Evolutionary conservation across 2,888 invertebrate species (phyloP), one percentile per base, ranked within the genome.

Genomic region (Aleiodes testaceus): DNA sequence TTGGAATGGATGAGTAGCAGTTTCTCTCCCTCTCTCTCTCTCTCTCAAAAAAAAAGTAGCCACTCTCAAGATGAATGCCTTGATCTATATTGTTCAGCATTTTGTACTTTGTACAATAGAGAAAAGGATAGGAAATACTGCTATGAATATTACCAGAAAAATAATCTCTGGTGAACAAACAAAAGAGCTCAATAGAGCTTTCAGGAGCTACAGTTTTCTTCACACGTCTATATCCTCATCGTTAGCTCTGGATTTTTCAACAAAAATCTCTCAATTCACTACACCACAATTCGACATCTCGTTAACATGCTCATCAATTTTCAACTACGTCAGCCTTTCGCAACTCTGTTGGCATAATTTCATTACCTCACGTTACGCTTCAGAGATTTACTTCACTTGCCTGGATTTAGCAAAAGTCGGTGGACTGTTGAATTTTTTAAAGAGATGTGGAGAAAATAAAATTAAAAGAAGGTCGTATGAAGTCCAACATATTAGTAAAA

Each of bases 231-330:
- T 4, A 55, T 30, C 20, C n/a, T 55, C 22, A n/a, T 55, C 36
- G 11, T 55, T 36, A 2, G 20, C 36, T 14, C 12, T 12, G 2
- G 22, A 14, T 59, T 59, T 30, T 26, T 14, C 4, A 30, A 59
- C 5, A 59, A 36, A 36, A 30, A n/a, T 59, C 22, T 74, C 73
- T 76, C 72, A 76, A 76, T 76, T 74, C 74, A 74, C 73, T 69
- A 71, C 71, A 69, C 47, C 77, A 76, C 76, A 75, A 75, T 79
- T 79, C 76, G 75, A 75, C 77, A 78, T 80, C 79, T 79, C 79
- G 79, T 80, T 80, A 80, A 80, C 76, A 78, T 78, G 77, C 79
- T 79, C 71, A 75, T 77, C 75, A 74, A 79, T 76, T 77, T 79
- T 76, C 75, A 77, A 76, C 76, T 74, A 71, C 75, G 79, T 78